Evolutionary conservation across 2,888 invertebrate species (phyloP).

Genomic region (Antheraea yamamai): DNA sequence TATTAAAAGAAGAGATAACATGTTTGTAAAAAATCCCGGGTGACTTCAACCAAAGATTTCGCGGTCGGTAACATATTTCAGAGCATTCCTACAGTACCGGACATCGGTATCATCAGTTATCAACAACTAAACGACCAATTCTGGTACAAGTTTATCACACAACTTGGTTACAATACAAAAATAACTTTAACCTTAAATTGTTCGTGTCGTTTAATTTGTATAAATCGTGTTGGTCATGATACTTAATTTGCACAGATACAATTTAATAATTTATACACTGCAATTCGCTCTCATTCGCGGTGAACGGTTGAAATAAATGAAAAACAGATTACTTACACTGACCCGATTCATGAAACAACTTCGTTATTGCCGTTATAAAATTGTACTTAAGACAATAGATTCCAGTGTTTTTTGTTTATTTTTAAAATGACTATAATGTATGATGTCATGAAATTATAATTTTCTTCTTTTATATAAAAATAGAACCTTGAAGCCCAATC

Average conservation of each 20-base stretch:
- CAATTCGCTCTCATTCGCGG: background rate
- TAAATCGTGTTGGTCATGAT: background rate
- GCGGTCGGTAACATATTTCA: background rate
- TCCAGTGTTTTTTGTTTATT: background rate
- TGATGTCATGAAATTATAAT: too few species aligned
- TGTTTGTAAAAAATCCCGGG: background rate
- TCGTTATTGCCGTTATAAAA: background rate
- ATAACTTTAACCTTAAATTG: constrained; percentile 1
- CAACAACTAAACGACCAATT: background rate
- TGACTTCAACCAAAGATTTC: background rate
- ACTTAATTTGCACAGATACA: background rate
- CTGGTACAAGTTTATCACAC: constrained; percentile 15
- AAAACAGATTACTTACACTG: background rate
- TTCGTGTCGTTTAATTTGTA: background rate
- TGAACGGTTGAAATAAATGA: background rate
- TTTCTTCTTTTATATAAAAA: too few species aligned
- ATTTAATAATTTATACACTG: background rate
- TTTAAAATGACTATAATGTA: background rate
- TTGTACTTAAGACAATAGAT: background rate
- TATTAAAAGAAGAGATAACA: background rate
- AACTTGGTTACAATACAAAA: constrained; percentile 5
- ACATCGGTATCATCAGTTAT: constrained; percentile 16
- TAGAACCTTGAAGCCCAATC: too few species aligned
- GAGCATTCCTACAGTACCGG: constrained; percentile 1
- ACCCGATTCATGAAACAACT: background rate